Evolutionary conservation across 64 coral and sea anemone genomes (phyloP).

Genomic region (Cladopsammia gracilis): DNA sequence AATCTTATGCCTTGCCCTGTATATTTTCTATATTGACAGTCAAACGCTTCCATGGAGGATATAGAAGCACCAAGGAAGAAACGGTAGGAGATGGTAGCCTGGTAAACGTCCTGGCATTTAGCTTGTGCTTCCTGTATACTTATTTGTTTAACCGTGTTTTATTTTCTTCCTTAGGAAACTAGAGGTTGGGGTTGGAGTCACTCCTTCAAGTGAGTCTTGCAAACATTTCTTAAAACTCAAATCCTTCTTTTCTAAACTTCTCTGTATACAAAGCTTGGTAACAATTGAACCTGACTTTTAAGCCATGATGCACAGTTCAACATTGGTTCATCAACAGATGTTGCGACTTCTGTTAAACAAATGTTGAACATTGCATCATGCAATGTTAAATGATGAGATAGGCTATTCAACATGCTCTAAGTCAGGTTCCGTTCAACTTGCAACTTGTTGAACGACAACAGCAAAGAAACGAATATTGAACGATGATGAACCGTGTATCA

Average conservation of each 20-base stretch:
- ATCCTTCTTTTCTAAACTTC: neutral
- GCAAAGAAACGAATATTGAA: too few species aligned
- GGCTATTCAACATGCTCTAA: too few species aligned
- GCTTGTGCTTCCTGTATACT: neutral
- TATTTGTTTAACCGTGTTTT: neutral
- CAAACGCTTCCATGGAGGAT: neutral
- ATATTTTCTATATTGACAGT: neutral
- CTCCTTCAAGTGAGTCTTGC: slow-evolving; percentile 2
- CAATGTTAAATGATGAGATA: too few species aligned
- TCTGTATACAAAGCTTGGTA: neutral
- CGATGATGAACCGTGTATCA: too few species aligned
- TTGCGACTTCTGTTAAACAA: too few species aligned
- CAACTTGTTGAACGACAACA: too few species aligned
- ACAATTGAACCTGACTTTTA: too few species aligned
- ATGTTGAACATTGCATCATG: too few species aligned
- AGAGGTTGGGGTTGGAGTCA: slow-evolving; percentile 25
- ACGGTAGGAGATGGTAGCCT: neutral
- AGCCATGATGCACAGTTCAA: too few species aligned
- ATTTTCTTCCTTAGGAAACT: slow-evolving; percentile 34
- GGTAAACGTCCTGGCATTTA: neutral
- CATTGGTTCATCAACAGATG: too few species aligned
- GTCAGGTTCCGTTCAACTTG: too few species aligned
- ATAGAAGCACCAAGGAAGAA: slow-evolving; percentile 9
- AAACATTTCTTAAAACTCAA: neutral
- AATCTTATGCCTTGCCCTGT: neutral